These are phyloP conservation scores for Sitophilus oryzae DNA, from an alignment of 1,140 invertebrate species.

Conservation along the genomic window DNA sequence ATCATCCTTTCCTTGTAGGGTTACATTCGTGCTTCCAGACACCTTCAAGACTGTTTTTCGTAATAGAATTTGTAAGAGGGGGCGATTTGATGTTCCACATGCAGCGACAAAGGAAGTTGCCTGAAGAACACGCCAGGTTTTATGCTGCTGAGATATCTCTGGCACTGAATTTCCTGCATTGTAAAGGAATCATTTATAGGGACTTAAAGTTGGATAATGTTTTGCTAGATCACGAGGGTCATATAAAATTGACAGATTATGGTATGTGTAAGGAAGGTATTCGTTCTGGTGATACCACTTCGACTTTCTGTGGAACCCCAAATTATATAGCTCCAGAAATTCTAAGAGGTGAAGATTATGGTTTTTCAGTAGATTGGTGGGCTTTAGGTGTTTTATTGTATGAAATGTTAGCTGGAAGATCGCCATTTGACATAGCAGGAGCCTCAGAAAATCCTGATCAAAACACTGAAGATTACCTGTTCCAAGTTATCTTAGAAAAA, in stretches of 20 bases:
- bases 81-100: constrained; percentile 99
- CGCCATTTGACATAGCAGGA: constrained; percentile 95
- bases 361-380: constrained; percentile 95
- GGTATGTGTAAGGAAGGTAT: constrained; percentile 99
- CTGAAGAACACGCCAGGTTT: constrained; percentile 74
- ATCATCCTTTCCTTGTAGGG: constrained; percentile 98
- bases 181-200: constrained; percentile 92
- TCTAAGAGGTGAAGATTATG: constrained; percentile 93
- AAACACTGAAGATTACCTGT: constrained; percentile 98
- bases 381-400: constrained; percentile 93
- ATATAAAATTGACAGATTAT: constrained; percentile 73
- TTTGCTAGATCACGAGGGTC: constrained; percentile 94
- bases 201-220: constrained; percentile 99
- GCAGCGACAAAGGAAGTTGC: constrained; percentile 94
- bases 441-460: constrained; percentile 96
- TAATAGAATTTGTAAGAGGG: constrained; percentile 98
- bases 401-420: constrained; percentile 97
- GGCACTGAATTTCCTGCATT: constrained; percentile 96
- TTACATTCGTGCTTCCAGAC: constrained; percentile 99
- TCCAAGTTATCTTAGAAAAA: constrained; percentile 98
- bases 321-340: constrained; percentile 99
- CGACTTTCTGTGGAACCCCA: constrained; percentile 97
- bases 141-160: constrained; percentile 98
- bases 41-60: constrained; percentile 91
- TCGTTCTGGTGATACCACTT: constrained; percentile 81